Percentiles rank a stretch among this genome's conserved stretches.
Conservation (phyloP, 2,113 vertebrate species). For the Labrus mixtus region DNA sequence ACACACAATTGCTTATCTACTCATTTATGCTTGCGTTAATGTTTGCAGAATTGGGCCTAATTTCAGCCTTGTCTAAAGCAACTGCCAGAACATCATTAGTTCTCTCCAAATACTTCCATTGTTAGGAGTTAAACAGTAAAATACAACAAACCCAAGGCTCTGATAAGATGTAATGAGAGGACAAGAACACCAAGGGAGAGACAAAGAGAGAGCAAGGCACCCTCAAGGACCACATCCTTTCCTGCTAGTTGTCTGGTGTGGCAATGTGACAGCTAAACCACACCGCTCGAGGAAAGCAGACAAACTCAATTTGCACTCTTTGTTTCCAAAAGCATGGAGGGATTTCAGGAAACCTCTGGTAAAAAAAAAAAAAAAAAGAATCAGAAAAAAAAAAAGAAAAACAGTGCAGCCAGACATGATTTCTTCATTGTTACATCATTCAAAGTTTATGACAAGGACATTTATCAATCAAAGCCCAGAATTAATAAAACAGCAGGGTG, state of each 20-base stretch:
- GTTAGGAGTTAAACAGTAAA: slow-evolving; percentile 10
- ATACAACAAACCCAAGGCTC: neutral
- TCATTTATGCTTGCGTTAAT: slow-evolving; percentile 25
- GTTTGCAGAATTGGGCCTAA: slow-evolving; percentile 17
- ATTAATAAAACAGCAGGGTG: slow-evolving; percentile 6
- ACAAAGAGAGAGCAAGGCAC: slow-evolving; percentile 31
- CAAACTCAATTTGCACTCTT: slow-evolving; percentile 48
- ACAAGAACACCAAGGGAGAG: slow-evolving; percentile 19
- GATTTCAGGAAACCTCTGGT: slow-evolving; percentile 49
- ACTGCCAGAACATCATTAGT: slow-evolving; percentile 28
- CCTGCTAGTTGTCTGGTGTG: slow-evolving; percentile 60
- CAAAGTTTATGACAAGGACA: slow-evolving; percentile 18
- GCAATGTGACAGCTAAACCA: slow-evolving; percentile 63
- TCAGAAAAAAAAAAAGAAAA: neutral
- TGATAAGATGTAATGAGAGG: slow-evolving; percentile 19
- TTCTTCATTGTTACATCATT: slow-evolving; percentile 45
- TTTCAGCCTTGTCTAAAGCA: neutral
- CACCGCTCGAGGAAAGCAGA: slow-evolving; percentile 57
- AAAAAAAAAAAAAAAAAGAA: neutral
- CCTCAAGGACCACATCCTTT: slow-evolving; percentile 64
- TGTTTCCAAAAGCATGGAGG: slow-evolving; percentile 45
- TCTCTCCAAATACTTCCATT: slow-evolving; percentile 34
- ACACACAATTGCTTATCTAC: neutral
- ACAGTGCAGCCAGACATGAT: slow-evolving; percentile 12
- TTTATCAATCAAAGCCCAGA: neutral